Base-by-base conservation (phyloP, 2,888 invertebrate genomes). In the Tuberolachnus salignus region DNA sequence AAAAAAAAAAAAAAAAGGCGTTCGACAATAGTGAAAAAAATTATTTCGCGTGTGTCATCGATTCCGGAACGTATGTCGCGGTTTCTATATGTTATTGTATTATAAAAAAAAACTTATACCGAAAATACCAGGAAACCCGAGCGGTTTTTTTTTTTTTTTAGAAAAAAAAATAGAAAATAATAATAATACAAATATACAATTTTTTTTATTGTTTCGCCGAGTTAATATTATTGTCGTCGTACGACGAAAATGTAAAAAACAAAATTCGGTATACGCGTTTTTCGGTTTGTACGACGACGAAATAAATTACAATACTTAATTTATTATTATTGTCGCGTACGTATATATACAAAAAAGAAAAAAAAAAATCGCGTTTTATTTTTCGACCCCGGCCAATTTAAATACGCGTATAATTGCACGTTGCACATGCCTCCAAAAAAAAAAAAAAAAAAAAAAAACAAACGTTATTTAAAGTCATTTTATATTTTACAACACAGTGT, bases 1-100 rank as follows among this genome's bases (percentile, higher is more conserved):
- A 19, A 2, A 19, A 11, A 49, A 11, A 16, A 53, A 16, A 63
- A 63, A 42, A 16, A 9, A 42, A 42, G 16, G 42, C 42, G 69
- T 55, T 21, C 11, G 21, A 55, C 53, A 16, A 16, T 21, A 53
- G n/a, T 16, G 51, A 16, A n/a, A 51, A 51, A n/a, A 57, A 57
- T 57, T 14, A 69, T 69, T 69, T 42, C 19, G 53, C 19, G 53
- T 16, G 55, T 69, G 53, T 69, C 69, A 55, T 69, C 53, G 51
- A 34, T 69, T 69, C 13, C 42, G 66, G 46, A 49, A 44, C 23
- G 16, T 4, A 16, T 2, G 19, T 16, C n/a, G 42, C 44, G 53
- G 21, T 14, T 6, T 53, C n/a, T 10, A 8, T 11, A 2, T 4
- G 10, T 59, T 6, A 14, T 66, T 8, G 26, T 1, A 13, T 66